These are phyloP conservation scores for Stenopsyche tienmushanensis DNA, from an alignment of 1,140 invertebrate genomes.

Conservation along the genomic window DNA sequence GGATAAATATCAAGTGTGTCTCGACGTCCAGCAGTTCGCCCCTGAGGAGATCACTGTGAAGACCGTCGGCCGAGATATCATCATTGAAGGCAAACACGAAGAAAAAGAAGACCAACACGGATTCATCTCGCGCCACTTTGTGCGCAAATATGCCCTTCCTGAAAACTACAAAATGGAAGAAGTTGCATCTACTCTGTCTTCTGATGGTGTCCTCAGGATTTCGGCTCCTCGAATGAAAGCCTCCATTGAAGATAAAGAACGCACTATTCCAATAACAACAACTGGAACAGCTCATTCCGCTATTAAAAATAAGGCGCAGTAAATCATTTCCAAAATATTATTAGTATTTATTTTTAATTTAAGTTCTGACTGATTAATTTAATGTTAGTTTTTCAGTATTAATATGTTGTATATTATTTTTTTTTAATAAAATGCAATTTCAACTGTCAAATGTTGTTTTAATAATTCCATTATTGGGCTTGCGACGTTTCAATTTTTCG, in stretches of 20 bases:
- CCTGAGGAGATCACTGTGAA: slow-evolving; percentile 77
- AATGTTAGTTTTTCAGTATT: not conserved
- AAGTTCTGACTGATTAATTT: not conserved
- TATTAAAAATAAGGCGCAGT: not conserved
- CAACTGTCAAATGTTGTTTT: not conserved
- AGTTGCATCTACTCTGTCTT: slow-evolving; percentile 67
- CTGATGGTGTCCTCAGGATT: slow-evolving; percentile 71
- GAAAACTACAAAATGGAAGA: slow-evolving; percentile 63
- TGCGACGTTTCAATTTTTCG: too few relatives aligned
- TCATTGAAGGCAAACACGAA: slow-evolving; percentile 68
- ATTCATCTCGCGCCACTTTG: slow-evolving; percentile 66
- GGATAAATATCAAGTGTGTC: slow-evolving; percentile 41
- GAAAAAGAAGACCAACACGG: slow-evolving; percentile 69
- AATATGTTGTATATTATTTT: not conserved
- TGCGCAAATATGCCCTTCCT: slow-evolving; percentile 63
- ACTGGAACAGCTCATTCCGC: not conserved
- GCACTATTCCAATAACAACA: slow-evolving; percentile 59
- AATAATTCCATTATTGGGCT: too few relatives aligned
- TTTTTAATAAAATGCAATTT: not conserved
- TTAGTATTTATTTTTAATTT: not conserved
- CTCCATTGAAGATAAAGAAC: slow-evolving; percentile 53
- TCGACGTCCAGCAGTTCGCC: slow-evolving; percentile 78
- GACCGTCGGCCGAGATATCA: slow-evolving; percentile 63
- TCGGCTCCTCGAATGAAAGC: slow-evolving; percentile 60
- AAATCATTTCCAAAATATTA: not conserved